Base-by-base conservation (phyloP, 2,888 invertebrate species). In the Euzophera pinguis region DNA sequence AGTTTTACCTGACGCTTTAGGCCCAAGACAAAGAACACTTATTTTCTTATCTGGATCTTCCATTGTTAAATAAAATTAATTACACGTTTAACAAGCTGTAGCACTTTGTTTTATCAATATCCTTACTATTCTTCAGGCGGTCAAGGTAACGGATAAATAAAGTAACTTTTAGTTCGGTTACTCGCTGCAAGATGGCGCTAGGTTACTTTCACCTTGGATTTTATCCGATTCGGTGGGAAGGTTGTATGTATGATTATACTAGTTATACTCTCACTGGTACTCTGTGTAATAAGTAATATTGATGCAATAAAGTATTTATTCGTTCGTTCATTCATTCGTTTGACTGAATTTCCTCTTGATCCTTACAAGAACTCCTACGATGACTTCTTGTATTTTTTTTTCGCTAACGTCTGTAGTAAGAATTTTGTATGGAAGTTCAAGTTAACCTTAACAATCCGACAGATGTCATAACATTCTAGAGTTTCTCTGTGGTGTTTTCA, bases 1-100 rank as follows among this genome's bases (percentile, higher is more conserved):
- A 0, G 96, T 96, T 91, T 97, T 97, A 0, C 97, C 97, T 0
- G 96, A 94, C 34, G 95, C 93, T 56, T 93, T 92, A 0, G 96
- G 96, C 0, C 97, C 97, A 29, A 97, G 81, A 65, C 96, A 97
- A 6, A 96, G 67, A 7, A 90, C 77, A 51, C 69, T 70, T 34
- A 90, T 90, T 67, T 75, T 84, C 14, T 79, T 81, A n/a, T 88
- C 89, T 14, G 66, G 67, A 13, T 89, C 88, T 16, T 89, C 88
- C 87, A 89, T 88, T 41, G 16, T 43, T 43, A 22, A 16, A 39
- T 12, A 38, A 38, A 38, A 13, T 34, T 32, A 34, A 47, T 47
- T 34, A 47, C n/a, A 17, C 42, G 8, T 47, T 48, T 52, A 10
- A 38, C 41, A 39, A 6, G 37, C 50, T 17, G 5, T 17, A 29